Evolutionary conservation across 1,140 invertebrate species (phyloP), one percentile per base, ranked within the genome.

Genomic region (Gryllus bimaculatus): DNA sequence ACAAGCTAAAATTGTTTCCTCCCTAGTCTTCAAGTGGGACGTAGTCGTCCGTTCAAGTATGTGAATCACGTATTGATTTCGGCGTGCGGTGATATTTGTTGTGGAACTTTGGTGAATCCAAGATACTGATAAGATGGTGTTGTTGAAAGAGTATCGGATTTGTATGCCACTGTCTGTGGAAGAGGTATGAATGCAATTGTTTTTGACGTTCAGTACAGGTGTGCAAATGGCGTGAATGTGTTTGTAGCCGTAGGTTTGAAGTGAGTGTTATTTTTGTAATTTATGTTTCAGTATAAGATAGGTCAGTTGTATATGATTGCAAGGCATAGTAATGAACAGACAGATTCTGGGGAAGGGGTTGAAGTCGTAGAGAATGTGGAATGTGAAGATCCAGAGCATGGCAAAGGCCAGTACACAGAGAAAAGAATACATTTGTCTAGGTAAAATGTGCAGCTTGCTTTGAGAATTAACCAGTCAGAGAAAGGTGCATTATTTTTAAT

Each of bases 291-390:
- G 95, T 98, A 98, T 86, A 91, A 90, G 78, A 92, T 97, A 84
- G 96, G 95, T 0, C 96, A 98, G 83, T 88, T 98, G 77, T 97
- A 96, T 86, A 98, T 97, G 96, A 97, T 97, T 83, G 95, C 95
- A 8, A 91, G 95, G 80, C 96, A 98, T 83, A 96, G 95, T 85
- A 90, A 93, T 83, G 95, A 97, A 83, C 95, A 98, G 83, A 96
- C 95, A 12, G 92, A 92, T 82, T 91, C 92, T 79, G 95, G 95
- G 8, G 95, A 97, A 86, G 95, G 95, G n/a, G 95, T 97, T 8
- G 95, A 97, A 86, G 94, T 97, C 2, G 89, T 97, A 20, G 92
- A 93, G 78, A 97, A 96, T 86, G 89, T 90, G 80, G 90, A 93
- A 74, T 93, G 94, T 83, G 90, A 92, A 81, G 93, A 97, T 88